Evolutionary conservation across 1,140 invertebrate genomes (phyloP).

Genomic region (Diachasmimorpha longicaudata): DNA sequence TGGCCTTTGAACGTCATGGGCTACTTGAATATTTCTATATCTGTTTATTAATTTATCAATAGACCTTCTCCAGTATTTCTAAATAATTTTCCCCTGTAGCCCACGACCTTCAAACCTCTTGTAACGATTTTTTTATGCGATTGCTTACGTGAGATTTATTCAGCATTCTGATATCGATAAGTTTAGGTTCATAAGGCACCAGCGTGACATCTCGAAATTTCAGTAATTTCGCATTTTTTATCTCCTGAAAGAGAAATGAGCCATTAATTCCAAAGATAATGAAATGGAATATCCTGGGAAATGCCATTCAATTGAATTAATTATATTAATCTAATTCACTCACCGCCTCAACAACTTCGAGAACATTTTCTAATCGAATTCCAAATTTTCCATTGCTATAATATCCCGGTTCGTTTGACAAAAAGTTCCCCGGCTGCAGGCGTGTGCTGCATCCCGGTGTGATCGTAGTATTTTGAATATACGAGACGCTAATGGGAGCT

Average conservation of each 20-base stretch:
- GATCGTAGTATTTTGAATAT: slow-evolving; percentile 49
- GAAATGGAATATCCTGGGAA: no score
- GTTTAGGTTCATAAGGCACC: slow-evolving; percentile 90
- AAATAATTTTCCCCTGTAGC: no score
- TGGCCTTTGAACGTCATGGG: no score
- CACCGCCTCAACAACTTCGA: slow-evolving; percentile 77
- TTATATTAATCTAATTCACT: not conserved
- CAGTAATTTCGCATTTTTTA: slow-evolving; percentile 64
- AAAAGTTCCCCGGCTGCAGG: slow-evolving; percentile 82
- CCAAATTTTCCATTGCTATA: slow-evolving; percentile 88
- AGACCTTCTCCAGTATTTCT: no score
- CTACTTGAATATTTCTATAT: no score
- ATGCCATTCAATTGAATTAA: no score
- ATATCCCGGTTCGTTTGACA: slow-evolving; percentile 83
- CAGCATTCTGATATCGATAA: slow-evolving; percentile 82
- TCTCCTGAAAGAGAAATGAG: slow-evolving; percentile 49
- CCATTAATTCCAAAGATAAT: not conserved
- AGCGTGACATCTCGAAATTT: slow-evolving; percentile 85
- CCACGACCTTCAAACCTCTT: no score
- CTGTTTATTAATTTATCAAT: no score
- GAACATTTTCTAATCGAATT: slow-evolving; percentile 88
- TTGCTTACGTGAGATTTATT: slow-evolving; percentile 73
- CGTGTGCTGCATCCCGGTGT: slow-evolving; percentile 35
- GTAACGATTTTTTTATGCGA: no score
- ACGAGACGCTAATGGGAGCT: slow-evolving; percentile 76